Evolutionary conservation across 2,113 vertebrate species (phyloP).

Genomic region (Oreochromis aureus): DNA sequence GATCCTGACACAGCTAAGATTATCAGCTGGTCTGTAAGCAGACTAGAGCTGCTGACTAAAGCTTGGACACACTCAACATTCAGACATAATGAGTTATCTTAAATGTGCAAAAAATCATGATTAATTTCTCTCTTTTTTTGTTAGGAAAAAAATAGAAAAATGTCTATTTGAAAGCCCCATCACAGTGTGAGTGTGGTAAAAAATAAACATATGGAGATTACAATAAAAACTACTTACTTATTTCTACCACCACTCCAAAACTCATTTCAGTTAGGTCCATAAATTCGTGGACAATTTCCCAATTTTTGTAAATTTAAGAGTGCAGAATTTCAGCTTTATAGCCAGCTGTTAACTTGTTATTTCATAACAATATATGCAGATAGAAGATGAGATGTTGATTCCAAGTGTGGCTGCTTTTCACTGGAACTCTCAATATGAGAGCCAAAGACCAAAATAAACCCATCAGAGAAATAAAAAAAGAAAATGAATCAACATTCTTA

Average conservation of each 20-base stretch:
- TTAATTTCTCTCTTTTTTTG: background rate
- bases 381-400: background rate
- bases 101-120: accelerated
- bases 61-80: background rate
- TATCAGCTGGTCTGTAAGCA: constrained; percentile 11
- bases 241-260: background rate
- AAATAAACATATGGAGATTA: background rate
- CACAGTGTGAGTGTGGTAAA: background rate
- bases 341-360: background rate
- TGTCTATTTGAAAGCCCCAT: background rate
- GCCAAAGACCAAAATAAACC: background rate
- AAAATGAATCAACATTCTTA: background rate
- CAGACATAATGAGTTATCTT: background rate
- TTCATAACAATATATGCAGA: background rate
- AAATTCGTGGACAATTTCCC: background rate
- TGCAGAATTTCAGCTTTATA: background rate
- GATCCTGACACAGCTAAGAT: constrained; percentile 15
- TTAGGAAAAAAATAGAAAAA: background rate
- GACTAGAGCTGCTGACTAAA: background rate
- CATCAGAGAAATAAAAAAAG: background rate
- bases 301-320: background rate
- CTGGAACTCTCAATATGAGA: background rate
- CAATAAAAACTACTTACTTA: background rate
- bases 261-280: background rate
- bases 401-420: background rate